A percentile compares a stretch with the other conserved stretches of the same genome.
Evolutionary conservation across 2,888 invertebrate species (phyloP).

Genomic region (Leptothorax acervorum): DNA sequence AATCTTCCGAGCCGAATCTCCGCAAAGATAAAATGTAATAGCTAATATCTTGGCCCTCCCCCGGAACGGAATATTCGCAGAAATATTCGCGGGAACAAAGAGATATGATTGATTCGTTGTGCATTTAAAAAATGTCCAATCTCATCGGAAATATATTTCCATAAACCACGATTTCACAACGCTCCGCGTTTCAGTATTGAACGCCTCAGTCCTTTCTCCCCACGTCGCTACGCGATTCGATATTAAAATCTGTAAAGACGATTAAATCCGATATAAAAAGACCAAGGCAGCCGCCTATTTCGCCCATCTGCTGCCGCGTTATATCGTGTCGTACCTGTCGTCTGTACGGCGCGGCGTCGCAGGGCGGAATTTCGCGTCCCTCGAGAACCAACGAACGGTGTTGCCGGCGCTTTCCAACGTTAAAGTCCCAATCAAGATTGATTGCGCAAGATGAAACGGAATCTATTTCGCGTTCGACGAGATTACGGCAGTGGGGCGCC

Average conservation of each 20-base stretch:
- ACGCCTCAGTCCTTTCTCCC: neutral
- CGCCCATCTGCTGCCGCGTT: constrained; percentile 52
- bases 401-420: constrained; percentile 68
- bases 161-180: constrained; percentile 25
- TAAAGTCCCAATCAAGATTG: constrained; percentile 82
- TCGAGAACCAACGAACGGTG: constrained; percentile 32
- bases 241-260: constrained; percentile 52
- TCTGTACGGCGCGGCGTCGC: neutral
- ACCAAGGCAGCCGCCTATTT: constrained; percentile 31
- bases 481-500: constrained; percentile 63
- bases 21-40: neutral
- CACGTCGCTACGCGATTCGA: constrained; percentile 5
- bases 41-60: neutral
- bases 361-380: constrained; percentile 58
- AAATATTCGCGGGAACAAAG: constrained; percentile 25
- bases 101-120: neutral
- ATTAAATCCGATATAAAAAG: constrained; percentile 32
- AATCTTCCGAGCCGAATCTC: constrained; percentile 44
- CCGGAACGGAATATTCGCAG: neutral
- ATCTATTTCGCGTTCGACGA: constrained; percentile 74
- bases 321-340: constrained; percentile 36
- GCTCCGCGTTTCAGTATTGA: neutral
- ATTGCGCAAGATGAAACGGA: constrained; percentile 81
- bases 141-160: constrained; percentile 27
- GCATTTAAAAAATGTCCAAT: constrained; percentile 28